Evolutionary conservation across 2,113 vertebrate species (phyloP).

Genomic region (Fukomys damarensis): DNA sequence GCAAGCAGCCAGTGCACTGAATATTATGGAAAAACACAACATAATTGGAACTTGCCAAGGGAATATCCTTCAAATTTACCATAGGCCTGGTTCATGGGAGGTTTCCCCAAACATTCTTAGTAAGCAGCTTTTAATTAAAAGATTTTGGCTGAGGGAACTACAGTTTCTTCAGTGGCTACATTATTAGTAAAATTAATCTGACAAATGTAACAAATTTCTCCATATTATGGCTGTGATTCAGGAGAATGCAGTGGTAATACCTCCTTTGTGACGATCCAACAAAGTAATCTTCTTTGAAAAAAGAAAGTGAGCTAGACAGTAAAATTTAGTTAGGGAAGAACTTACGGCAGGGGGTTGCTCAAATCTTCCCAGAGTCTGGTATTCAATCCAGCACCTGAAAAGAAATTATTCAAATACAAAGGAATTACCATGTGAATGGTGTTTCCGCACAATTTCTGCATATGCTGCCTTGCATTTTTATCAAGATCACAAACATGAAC

Average conservation of each 20-base stretch:
- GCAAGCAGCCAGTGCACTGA: neutral
- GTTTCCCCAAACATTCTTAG: neutral
- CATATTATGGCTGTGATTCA: constrained; percentile 18
- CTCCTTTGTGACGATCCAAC: constrained; percentile 62
- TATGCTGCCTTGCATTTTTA: constrained; percentile 88
- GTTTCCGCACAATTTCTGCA: constrained; percentile 84
- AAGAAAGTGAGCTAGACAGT: constrained; percentile 69
- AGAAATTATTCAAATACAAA: constrained; percentile 88
- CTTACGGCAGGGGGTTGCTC: constrained; percentile 74
- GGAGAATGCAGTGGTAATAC: neutral
- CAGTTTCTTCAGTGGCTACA: neutral
- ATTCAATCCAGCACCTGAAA: constrained; percentile 86
- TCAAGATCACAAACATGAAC: constrained; percentile 85
- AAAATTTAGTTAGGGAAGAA: constrained; percentile 75
- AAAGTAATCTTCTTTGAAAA: constrained; percentile 73
- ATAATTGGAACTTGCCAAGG: neutral
- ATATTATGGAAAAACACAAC: neutral
- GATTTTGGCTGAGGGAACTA: constrained; percentile 40
- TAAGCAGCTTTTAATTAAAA: constrained; percentile 27
- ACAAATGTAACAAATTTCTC: constrained; percentile 1
- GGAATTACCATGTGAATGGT: constrained; percentile 89
- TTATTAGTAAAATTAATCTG: constrained; percentile 39
- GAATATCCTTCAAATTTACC: neutral
- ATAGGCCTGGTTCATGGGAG: neutral
- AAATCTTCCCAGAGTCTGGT: constrained; percentile 77